These are phyloP conservation scores for Odocoileus hemionus DNA, from an alignment of 2,113 vertebrate genomes.

Conservation along the genomic window DNA sequence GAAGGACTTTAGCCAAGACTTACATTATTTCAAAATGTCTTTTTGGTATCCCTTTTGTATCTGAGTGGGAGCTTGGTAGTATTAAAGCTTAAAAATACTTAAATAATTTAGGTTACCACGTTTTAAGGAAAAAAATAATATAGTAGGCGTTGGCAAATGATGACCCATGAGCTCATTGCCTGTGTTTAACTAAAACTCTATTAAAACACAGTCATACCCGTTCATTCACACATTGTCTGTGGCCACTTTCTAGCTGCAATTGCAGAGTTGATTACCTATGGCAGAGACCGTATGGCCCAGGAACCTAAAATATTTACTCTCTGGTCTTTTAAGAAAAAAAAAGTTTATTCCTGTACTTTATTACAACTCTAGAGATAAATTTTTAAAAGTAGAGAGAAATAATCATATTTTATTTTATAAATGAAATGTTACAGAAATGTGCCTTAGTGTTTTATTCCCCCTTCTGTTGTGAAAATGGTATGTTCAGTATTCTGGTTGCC, in stretches of 20 bases:
- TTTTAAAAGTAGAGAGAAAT: neutral
- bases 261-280: neutral
- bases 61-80: neutral
- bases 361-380: neutral
- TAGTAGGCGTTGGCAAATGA: neutral
- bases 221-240: too few relatives aligned
- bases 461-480: neutral
- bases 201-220: neutral
- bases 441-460: neutral
- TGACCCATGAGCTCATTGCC: too few relatives aligned
- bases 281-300: neutral
- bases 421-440: neutral
- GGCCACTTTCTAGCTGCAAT: neutral
- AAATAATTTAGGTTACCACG: neutral
- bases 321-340: neutral
- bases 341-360: neutral
- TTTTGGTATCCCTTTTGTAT: neutral
- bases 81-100: neutral
- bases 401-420: neutral
- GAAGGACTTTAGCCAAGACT: neutral
- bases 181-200: neutral
- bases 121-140: neutral
- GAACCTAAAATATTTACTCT: neutral
- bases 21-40: neutral
- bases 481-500: accelerated